Base-by-base conservation (phyloP, 2,113 vertebrate genomes). In the Numenius arquata region DNA sequence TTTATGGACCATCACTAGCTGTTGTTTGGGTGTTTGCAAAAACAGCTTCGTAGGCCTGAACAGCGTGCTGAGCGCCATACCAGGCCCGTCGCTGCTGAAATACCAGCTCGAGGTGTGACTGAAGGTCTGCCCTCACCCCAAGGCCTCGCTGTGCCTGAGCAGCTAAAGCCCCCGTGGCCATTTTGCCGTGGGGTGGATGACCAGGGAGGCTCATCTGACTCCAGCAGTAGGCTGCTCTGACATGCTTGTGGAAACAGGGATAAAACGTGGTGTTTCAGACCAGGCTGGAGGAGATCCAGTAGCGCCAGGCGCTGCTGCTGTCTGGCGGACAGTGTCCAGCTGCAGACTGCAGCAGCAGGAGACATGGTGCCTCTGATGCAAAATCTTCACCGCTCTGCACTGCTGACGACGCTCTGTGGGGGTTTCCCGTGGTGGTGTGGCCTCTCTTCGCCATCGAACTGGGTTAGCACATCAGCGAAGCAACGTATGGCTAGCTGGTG, bases 51-150 rank as follows among this genome's bases (percentile, higher is more conserved):
- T 23, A 66, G 85, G 52, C 22, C 43, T 53, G 32, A 74, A 55
- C 8, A 9, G 43, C 3, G 8, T 21, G 8, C 38, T 27, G 38
- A 87, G 20, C 1, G 0, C 0, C 0, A 36, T 21, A 26, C 0
- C 0, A 13, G 56, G 56, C 67, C 38, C 14, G 12, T 48, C 27
- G 29, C 27, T 65, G 45, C 26, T 70, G 55, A 52, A 73, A 19
- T 41, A 47, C 14, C 27, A 30, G 47, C 22, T 56, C 1, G 3
- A 62, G 65, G 38, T 63, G 8, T 56, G 48, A 34, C 43, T 26
- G 34, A 68, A 47, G 15, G 29, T 61, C 29, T 68, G 25, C 23
- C 15, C 25, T 81, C 19, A 27, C 27, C 27, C 12, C 17, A 6
- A 3, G 26, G 27, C 30, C 55, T 40, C 0, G 1, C 9, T 40